These are phyloP conservation scores for Lithodes maja DNA, from an alignment of 2,888 invertebrate species.

Conservation along the genomic window DNA sequence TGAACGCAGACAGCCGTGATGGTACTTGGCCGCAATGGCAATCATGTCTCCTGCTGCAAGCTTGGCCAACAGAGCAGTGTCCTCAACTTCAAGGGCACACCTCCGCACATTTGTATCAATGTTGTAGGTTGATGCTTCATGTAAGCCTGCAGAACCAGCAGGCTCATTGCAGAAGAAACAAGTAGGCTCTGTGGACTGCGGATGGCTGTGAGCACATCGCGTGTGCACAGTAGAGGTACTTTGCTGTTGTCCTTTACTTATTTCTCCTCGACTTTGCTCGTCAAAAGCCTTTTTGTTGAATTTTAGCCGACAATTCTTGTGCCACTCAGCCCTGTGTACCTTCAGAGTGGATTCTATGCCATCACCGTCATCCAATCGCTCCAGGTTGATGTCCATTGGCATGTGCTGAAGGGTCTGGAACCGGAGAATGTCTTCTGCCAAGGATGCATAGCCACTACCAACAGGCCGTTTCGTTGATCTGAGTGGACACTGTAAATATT, in stretches of 20 bases:
- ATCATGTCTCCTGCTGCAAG: not conserved
- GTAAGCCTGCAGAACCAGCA: not conserved
- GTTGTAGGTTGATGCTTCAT: conserved; percentile 3
- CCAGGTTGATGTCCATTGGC: not conserved
- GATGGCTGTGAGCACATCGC: conserved; percentile 4
- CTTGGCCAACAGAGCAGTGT: conserved; percentile 9
- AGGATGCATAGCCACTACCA: conserved; percentile 14
- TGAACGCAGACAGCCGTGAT: conserved; percentile 21
- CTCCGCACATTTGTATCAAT: conserved; percentile 23
- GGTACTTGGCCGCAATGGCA: not conserved
- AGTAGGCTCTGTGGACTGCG: not conserved
- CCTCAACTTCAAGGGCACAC: conserved; percentile 19
- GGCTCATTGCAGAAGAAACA: conserved; percentile 23
- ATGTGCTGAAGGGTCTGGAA: not conserved
- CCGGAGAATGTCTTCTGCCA: conserved; percentile 13
- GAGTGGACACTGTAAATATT: conserved; percentile 15
- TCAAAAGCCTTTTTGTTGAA: conserved; percentile 6
- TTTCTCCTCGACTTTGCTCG: not conserved
- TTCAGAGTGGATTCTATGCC: conserved; percentile 15
- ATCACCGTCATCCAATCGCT: conserved; percentile 4
- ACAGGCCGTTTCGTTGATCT: conserved; percentile 3
- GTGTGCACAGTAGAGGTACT: not conserved
- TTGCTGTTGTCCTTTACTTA: not conserved
- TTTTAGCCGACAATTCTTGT: conserved; percentile 15
- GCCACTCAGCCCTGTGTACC: conserved; percentile 23